Base-by-base conservation (phyloP, 2,113 vertebrate genomes). In the Semicossyphus pulcher region DNA sequence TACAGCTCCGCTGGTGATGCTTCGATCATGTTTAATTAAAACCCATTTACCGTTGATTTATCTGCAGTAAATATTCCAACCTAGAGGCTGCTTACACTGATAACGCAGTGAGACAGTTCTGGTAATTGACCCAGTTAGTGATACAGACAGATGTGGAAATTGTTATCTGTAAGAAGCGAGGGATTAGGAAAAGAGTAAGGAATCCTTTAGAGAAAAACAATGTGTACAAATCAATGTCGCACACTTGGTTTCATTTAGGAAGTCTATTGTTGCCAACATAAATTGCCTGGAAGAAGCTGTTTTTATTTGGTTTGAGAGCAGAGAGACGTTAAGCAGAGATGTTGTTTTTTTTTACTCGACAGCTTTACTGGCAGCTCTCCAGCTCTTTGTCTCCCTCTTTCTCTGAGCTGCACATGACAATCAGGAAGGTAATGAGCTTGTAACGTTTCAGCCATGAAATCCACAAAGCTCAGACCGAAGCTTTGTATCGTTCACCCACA, bases 1-100 rank as follows among this genome's bases (percentile, higher is more conserved):
- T 84, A 76, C 12, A 62, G 32, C 49, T 53, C 47, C 1, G 25
- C 29, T 26, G 59, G 28, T 39, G 42, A 34, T 23, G 45, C 69
- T 53, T 79, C 59, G 20, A 37, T 76, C n/a, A 28, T 34, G 18
- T 82, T 76, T 74, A 37, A 80, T 83, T 72, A 83, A 42, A 84
- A 32, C 9, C 47, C 12, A 34, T 70, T 54, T 52, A 20, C 63
- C 57, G 42, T 34, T 67, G 69, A 42, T 48, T 72, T 45, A 61
- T 65, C 36, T 26, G n/a, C 65, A n/a, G 49, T 21, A 70, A 68
- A 83, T 61, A 77, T 51, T 73, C 29, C 54, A 67, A 57, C 12
- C 53, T 52, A 28, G 12, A 74, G 68, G 45, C 18, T 4, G 52
- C 32, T 61, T 51, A 41, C 41, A 51, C 16, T 63, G 47, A 56